Conservation (phyloP, 2,113 vertebrate species). For the Eptesicus fuscus region DNA sequence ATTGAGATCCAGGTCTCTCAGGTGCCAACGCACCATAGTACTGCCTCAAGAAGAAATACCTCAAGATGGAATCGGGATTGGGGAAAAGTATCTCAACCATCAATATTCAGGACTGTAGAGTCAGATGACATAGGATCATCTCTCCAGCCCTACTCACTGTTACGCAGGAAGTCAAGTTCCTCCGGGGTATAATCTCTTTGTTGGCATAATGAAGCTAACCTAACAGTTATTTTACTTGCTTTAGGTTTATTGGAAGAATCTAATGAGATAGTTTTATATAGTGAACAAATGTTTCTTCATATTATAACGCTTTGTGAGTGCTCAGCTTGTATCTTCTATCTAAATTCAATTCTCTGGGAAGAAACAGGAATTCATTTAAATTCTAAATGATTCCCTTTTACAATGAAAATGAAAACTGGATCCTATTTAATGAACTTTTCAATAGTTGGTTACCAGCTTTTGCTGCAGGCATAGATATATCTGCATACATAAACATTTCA, state of each 20-base stretch:
- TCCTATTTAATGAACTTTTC: constrained; percentile 23
- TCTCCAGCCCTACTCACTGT: background rate
- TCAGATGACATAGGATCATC: background rate
- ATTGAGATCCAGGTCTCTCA: background rate
- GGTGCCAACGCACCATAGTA: background rate
- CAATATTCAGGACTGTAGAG: background rate
- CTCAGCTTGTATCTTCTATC: background rate
- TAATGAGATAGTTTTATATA: background rate
- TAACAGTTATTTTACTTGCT: background rate
- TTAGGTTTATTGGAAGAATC: background rate
- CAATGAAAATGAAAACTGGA: constrained; percentile 4
- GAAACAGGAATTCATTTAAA: background rate
- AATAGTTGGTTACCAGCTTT: background rate
- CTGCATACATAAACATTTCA: background rate
- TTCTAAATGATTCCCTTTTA: background rate
- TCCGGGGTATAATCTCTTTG: background rate
- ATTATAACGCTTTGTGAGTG: background rate
- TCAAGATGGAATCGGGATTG: background rate
- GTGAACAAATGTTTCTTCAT: background rate
- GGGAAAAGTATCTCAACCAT: background rate
- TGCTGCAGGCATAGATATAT: background rate
- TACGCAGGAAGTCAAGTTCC: background rate
- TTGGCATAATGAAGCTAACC: background rate
- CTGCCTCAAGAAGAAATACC: background rate
- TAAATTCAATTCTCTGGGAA: background rate